Percentiles rank a stretch among this genome's conserved stretches.
Evolutionary conservation across 2,797 vertebrate genomes (phyloP).

Genomic region (Parotocinclus haroldoi): DNA sequence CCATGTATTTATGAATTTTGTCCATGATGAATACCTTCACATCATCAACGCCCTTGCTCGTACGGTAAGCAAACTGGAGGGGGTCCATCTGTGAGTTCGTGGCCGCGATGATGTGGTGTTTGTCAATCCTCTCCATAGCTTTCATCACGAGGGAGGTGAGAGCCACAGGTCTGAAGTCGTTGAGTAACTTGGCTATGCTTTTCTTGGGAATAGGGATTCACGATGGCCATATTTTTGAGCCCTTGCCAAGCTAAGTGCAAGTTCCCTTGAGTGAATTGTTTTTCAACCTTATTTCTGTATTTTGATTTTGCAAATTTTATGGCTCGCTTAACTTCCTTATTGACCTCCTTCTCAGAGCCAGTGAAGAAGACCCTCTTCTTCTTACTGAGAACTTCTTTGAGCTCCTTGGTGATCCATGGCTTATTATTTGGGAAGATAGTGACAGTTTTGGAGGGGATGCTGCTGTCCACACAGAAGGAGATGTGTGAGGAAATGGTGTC

Average conservation of each 20-base stretch:
- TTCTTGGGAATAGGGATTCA: conserved; percentile 19
- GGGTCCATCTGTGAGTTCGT: conserved; percentile 21
- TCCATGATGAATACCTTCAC: not conserved
- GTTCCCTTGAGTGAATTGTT: conserved; percentile 5
- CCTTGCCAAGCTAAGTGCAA: not conserved
- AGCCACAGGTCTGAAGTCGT: conserved; percentile 23
- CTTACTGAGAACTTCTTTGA: conserved; percentile 30
- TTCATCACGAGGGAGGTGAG: conserved; percentile 30
- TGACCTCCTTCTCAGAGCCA: conserved; percentile 9
- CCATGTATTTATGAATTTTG: conserved; percentile 18
- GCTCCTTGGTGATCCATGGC: conserved; percentile 28
- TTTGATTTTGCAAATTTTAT: conserved; percentile 24
- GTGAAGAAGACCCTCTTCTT: not conserved
- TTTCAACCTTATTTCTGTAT: conserved; percentile 21
- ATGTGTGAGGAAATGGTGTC: conserved; percentile 6
- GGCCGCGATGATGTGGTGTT: conserved; percentile 19
- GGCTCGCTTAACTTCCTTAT: conserved; percentile 24
- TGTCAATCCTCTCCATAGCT: conserved; percentile 21
- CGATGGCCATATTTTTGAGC: not conserved
- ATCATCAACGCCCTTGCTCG: conserved; percentile 14
- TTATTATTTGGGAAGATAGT: conserved; percentile 35
- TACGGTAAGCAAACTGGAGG: conserved; percentile 14
- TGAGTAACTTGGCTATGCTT: conserved; percentile 9
- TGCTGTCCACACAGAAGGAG: conserved; percentile 8
- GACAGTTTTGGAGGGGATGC: conserved; percentile 18